These are phyloP conservation scores for Marronus borbonicus DNA, from an alignment of 2,888 invertebrate genomes.

Conservation along the genomic window DNA sequence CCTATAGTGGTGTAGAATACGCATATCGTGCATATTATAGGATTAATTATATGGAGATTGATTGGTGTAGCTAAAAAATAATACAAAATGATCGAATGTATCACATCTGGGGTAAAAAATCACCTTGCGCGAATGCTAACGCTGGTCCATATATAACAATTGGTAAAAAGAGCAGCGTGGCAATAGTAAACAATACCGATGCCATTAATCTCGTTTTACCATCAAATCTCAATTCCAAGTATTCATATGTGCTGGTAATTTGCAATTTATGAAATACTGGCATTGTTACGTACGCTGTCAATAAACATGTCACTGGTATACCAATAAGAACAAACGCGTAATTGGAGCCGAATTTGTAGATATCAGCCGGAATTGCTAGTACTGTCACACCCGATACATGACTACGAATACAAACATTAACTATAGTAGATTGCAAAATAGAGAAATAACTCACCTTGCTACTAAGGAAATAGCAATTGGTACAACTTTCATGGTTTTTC, in stretches of 20 bases:
- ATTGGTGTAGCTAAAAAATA: constrained; percentile 75
- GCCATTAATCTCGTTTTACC: constrained; percentile 65
- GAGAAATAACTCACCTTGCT: constrained; percentile 65
- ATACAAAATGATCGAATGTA: too few relatives aligned
- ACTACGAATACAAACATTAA: constrained; percentile 66
- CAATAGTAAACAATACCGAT: constrained; percentile 75
- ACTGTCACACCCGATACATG: constrained; percentile 83
- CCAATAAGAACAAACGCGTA: constrained; percentile 69
- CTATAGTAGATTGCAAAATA: not conserved
- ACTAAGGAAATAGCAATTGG: constrained; percentile 81
- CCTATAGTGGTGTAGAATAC: constrained; percentile 82
- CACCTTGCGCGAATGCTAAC: constrained; percentile 80
- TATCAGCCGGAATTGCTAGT: constrained; percentile 82
- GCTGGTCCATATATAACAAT: constrained; percentile 82
- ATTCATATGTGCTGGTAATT: constrained; percentile 80
- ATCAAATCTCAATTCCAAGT: constrained; percentile 78
- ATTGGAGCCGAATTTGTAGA: constrained; percentile 82
- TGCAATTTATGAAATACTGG: constrained; percentile 81
- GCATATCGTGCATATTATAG: constrained; percentile 79
- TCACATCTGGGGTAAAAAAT: not conserved
- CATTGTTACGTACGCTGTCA: constrained; percentile 71
- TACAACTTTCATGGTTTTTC: constrained; percentile 79
- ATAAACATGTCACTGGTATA: constrained; percentile 56
- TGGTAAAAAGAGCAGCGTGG: constrained; percentile 75
- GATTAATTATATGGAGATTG: constrained; percentile 73